phyloP scores from a whole-genome alignment of 2,888 invertebrate genomes.

The Drosophila fulvimacula region DNA sequence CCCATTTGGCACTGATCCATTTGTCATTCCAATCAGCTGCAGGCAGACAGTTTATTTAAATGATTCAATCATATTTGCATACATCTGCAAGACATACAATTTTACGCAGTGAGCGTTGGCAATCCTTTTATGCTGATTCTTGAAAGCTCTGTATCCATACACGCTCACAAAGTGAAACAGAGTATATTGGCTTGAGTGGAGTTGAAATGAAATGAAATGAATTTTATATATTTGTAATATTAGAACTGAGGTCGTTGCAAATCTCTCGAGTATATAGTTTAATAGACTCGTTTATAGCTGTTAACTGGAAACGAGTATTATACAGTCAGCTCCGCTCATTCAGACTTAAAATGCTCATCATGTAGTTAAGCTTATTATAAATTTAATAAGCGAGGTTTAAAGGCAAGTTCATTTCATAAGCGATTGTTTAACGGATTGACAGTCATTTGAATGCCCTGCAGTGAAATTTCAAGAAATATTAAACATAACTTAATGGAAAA shows the following conservation, averaged over 20 bases:
- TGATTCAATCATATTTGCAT: conserved; percentile 42
- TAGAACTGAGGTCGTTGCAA: too few species aligned
- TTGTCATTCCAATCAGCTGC: conserved; percentile 3
- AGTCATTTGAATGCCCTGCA: neutral
- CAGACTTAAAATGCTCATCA: conserved; percentile 1
- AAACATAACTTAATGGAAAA: too few species aligned
- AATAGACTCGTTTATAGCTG: neutral
- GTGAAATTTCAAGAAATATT: too few species aligned
- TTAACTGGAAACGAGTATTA: neutral
- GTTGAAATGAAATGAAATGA: too few species aligned
- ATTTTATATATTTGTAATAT: too few species aligned
- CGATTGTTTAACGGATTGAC: neutral
- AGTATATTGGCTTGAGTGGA: neutral
- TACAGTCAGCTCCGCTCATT: neutral
- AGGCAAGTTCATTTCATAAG: neutral
- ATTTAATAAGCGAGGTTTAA: conserved; percentile 1
- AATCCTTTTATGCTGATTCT: conserved; percentile 27
- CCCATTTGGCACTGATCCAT: neutral
- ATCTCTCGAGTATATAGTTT: neutral
- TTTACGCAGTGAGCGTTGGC: neutral
- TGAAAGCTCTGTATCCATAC: conserved; percentile 14
- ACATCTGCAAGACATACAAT: conserved; percentile 17
- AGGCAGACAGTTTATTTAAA: conserved; percentile 60
- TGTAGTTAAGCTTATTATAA: conserved; percentile 37
- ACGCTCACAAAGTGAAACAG: neutral